Evolutionary conservation across 2,888 invertebrate genomes (phyloP).

Genomic region (Hypselothyrea guttata): DNA sequence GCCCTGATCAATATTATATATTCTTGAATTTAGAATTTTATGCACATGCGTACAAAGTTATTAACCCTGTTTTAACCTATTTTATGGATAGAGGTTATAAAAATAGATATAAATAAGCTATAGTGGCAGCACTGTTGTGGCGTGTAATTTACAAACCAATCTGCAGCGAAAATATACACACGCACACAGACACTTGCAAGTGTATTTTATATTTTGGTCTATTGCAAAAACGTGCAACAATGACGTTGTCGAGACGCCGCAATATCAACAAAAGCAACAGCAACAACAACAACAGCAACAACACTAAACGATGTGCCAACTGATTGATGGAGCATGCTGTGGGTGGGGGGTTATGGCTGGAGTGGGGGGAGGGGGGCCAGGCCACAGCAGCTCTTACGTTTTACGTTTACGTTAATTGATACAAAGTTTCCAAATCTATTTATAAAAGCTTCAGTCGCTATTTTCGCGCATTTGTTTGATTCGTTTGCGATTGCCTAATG

Average conservation of each 20-base stretch:
- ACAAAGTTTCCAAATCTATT: conserved; percentile 65
- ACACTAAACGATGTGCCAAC: conserved; percentile 59
- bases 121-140: no score
- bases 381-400: conserved; percentile 35
- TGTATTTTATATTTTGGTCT: conserved; percentile 50
- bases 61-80: no score
- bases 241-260: conserved; percentile 57
- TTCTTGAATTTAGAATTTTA: no score
- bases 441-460: conserved; percentile 58
- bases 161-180: conserved; percentile 28
- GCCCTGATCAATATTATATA: no score
- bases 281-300: conserved; percentile 28
- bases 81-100: no score
- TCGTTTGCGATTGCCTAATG: conserved; percentile 64
- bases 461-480: conserved; percentile 71
- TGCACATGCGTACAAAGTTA: no score
- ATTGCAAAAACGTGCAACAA: conserved; percentile 74
- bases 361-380: conserved; percentile 21
- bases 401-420: conserved; percentile 69
- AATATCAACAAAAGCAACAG: conserved; percentile 41
- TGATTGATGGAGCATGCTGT: conserved; percentile 55
- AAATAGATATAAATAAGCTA: no score
- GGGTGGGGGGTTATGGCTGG: neutral
- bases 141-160: conserved; percentile 49
- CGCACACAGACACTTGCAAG: conserved; percentile 24